Evolutionary conservation across 2,113 vertebrate genomes (phyloP).

Genomic region (Illadopsis cleaveri): DNA sequence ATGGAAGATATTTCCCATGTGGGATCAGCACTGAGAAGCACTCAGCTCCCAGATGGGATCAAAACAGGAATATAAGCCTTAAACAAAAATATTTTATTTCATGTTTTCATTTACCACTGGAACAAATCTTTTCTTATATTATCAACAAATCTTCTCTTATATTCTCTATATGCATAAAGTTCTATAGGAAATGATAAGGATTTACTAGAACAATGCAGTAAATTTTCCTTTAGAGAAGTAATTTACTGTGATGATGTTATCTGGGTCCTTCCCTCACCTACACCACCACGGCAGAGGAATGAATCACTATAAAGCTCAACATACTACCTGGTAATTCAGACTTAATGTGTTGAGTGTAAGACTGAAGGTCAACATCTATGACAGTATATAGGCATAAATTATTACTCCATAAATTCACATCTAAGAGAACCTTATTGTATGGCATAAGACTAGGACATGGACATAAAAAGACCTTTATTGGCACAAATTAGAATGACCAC

Average conservation of each 20-base stretch:
- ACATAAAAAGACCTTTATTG: background rate
- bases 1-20: background rate
- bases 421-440: background rate
- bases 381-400: slow-evolving; percentile 13
- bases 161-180: background rate
- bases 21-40: background rate
- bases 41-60: background rate
- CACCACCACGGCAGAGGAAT: background rate
- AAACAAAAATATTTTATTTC: background rate
- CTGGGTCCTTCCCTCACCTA: background rate
- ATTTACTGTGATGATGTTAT: background rate
- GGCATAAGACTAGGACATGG: background rate
- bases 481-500: background rate
- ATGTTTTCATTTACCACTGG: background rate
- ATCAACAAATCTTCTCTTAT: background rate
- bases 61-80: background rate
- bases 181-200: background rate
- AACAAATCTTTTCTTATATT: background rate
- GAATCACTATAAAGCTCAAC: background rate
- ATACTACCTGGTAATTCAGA: background rate
- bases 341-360: background rate
- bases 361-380: slow-evolving; percentile 49
- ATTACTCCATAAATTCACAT: slow-evolving; percentile 29
- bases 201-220: background rate
- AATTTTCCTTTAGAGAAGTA: background rate